A percentile compares a stretch with the other conserved stretches of the same genome.
Conservation (phyloP, 2,797 vertebrate genomes). For the Coendou prehensilis region DNA sequence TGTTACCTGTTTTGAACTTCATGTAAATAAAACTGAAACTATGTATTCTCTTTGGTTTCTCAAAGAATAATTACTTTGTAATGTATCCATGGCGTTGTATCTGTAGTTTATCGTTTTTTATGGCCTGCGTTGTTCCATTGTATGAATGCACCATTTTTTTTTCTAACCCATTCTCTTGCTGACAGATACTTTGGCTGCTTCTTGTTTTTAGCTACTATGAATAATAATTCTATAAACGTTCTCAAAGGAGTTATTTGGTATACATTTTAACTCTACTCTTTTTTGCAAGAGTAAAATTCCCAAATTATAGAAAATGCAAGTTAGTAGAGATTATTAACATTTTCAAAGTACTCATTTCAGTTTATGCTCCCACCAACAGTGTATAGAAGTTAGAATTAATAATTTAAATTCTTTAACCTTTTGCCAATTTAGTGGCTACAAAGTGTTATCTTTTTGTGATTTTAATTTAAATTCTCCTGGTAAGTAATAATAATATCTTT, state of each 20-base stretch:
- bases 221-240: not conserved
- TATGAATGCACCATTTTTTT: not conserved
- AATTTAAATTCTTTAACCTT: not conserved
- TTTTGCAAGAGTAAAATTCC: not conserved
- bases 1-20: not conserved
- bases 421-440: not conserved
- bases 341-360: not conserved
- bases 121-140: not conserved
- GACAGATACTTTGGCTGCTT: not conserved
- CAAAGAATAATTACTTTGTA: not conserved
- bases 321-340: slow-evolving; percentile 22
- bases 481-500: slow-evolving; percentile 4
- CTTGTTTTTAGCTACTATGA: not conserved
- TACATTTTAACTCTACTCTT: not conserved
- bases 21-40: slow-evolving; percentile 43
- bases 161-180: not conserved
- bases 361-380: not conserved
- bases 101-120: not conserved
- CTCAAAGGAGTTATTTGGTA: not conserved
- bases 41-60: not conserved
- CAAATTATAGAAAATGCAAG: not conserved
- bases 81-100: not conserved
- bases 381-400: not conserved
- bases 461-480: not conserved
- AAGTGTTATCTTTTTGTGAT: not conserved